A percentile compares a stretch with the other conserved stretches of the same genome.
phyloP scores from a whole-genome alignment of 1,140 invertebrate genomes.

The Trichonephila inaurata region DNA sequence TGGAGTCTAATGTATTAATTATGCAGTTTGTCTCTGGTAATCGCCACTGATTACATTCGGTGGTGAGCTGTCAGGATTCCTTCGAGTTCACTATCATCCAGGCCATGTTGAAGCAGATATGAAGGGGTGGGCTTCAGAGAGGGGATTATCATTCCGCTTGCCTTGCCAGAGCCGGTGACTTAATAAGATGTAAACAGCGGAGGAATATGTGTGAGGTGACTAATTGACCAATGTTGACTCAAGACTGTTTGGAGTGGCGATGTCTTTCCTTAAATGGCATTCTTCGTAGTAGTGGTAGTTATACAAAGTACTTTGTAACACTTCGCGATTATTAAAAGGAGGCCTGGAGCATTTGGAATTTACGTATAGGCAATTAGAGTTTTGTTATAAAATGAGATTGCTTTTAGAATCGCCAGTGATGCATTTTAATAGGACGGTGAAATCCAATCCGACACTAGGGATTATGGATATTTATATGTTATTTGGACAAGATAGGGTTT shows the following conservation, averaged over 20 bases:
- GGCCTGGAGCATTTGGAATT: too few species aligned
- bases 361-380: too few species aligned
- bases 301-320: too few species aligned
- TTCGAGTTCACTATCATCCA: background rate
- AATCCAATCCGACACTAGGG: too few species aligned
- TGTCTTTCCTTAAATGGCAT: background rate
- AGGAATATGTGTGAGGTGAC: background rate
- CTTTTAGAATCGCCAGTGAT: too few species aligned
- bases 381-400: too few species aligned
- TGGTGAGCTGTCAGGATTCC: slow-evolving; percentile 7
- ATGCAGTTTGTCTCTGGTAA: slow-evolving; percentile 52
- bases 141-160: slow-evolving; percentile 32
- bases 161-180: background rate
- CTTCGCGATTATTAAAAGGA: too few species aligned
- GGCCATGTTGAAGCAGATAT: background rate
- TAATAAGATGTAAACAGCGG: slow-evolving; percentile 45
- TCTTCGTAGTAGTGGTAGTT: too few species aligned
- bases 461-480: too few species aligned
- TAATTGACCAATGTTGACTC: slow-evolving; percentile 11
- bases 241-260: background rate
- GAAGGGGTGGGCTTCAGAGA: background rate
- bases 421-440: too few species aligned
- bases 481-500: too few species aligned
- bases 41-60: slow-evolving; percentile 39
- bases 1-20: slow-evolving; percentile 59